Evolutionary conservation across 2,888 invertebrate species (phyloP).

Genomic region (Platycnemis pennipes): DNA sequence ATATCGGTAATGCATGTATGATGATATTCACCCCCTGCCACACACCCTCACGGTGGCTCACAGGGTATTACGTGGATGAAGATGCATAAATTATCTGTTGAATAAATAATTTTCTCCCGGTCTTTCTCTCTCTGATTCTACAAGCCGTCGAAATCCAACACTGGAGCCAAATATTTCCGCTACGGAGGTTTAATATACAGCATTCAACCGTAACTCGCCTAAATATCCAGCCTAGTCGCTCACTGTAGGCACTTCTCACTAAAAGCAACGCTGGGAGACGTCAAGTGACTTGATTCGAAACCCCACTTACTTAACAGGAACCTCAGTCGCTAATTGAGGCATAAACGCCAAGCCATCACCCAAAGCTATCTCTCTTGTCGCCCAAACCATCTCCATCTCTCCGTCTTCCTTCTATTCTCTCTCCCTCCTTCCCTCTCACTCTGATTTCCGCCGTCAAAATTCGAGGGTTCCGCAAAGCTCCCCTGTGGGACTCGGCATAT

Average conservation of each 20-base stretch:
- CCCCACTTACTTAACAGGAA: slow-evolving; percentile 35
- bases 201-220: background rate
- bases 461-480: slow-evolving; percentile 42
- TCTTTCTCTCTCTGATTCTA: background rate
- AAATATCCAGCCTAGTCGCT: background rate
- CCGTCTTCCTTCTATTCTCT: background rate
- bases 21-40: too few relatives aligned
- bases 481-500: slow-evolving; percentile 41
- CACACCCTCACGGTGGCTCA: too few relatives aligned
- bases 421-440: background rate
- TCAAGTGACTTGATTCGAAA: slow-evolving; percentile 33
- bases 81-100: too few relatives aligned
- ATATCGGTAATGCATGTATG: too few relatives aligned
- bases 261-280: background rate
- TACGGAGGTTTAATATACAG: background rate
- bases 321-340: slow-evolving; percentile 59
- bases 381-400: background rate
- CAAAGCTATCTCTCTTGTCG: background rate
- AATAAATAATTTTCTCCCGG: too few relatives aligned
- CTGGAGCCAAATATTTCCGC: background rate
- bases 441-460: slow-evolving; percentile 65
- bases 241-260: background rate
- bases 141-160: background rate
- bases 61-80: too few relatives aligned
- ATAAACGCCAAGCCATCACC: slow-evolving; percentile 43